Conservation (phyloP, 2,888 invertebrate species). For the Tetrapedia diversipes region DNA sequence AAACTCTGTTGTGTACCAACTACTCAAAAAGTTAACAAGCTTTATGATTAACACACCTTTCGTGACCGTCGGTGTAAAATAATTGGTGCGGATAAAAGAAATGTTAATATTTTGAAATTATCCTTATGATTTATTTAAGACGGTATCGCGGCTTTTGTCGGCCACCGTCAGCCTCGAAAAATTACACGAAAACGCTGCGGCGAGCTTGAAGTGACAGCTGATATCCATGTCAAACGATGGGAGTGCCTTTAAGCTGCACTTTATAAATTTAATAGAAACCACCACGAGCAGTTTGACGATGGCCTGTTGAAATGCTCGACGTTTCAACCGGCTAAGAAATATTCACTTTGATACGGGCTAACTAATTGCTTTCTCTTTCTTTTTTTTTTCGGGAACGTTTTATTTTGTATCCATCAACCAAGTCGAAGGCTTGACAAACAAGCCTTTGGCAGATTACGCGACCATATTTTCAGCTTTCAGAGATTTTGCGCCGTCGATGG, state of each 20-base stretch:
- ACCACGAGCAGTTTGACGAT: slow-evolving; percentile 5
- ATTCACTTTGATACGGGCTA: slow-evolving; percentile 35
- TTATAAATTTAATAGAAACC: slow-evolving; percentile 51
- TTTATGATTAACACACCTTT: too few species aligned
- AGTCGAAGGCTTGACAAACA: too few species aligned
- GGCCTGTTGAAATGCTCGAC: slow-evolving; percentile 30
- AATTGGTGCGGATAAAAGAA: not conserved
- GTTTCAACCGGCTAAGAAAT: slow-evolving; percentile 7
- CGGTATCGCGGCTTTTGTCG: slow-evolving; percentile 3
- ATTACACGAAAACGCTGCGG: slow-evolving; percentile 22
- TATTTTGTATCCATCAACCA: too few species aligned
- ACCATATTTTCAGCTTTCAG: not conserved
- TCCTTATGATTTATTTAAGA: slow-evolving; percentile 10
- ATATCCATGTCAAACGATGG: slow-evolving; percentile 61
- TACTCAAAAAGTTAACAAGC: too few species aligned
- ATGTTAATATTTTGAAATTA: not conserved
- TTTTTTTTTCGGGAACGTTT: too few species aligned
- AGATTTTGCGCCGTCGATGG: not conserved
- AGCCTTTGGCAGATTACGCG: slow-evolving; percentile 1
- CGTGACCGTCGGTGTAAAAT: not conserved
- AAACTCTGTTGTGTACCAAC: too few species aligned
- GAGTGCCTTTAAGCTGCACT: slow-evolving; percentile 30
- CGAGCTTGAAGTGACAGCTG: slow-evolving; percentile 43
- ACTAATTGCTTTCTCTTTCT: slow-evolving; percentile 27
- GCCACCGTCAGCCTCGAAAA: slow-evolving; percentile 7